Evolutionary conservation across 37 sponge, comb jelly and placozoan species (phyloP).

Genomic region (Corticium candelabrum): DNA sequence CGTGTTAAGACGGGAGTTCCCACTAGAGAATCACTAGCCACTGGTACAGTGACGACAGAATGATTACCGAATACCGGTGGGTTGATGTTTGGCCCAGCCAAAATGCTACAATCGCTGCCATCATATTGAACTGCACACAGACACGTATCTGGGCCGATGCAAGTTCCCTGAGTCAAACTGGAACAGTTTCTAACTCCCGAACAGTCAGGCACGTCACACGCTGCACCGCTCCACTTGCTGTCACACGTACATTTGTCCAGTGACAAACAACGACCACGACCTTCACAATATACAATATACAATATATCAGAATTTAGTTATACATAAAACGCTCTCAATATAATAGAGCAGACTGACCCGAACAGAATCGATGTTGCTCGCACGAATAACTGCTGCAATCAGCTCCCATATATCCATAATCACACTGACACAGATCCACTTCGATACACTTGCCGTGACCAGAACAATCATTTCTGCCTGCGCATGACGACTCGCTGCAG

Average conservation of each 20-base stretch:
- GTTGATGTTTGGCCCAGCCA: background rate
- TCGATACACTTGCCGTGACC: background rate
- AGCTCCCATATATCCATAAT: background rate
- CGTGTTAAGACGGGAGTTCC: background rate
- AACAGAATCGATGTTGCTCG: background rate
- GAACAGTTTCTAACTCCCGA: background rate
- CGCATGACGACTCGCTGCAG: background rate
- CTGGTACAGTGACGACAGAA: background rate
- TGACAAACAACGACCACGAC: background rate
- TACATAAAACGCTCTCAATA: background rate
- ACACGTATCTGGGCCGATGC: background rate
- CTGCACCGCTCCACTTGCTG: background rate
- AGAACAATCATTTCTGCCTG: background rate
- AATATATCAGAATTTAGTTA: background rate
- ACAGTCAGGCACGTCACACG: background rate
- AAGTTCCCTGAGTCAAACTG: background rate
- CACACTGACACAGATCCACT: background rate
- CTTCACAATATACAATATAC: background rate
- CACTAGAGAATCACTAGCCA: background rate
- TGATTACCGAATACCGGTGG: background rate
- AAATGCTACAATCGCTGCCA: background rate
- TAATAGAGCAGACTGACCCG: background rate
- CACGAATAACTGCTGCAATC: background rate
- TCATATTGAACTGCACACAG: background rate
- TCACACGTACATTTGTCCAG: background rate